Percentiles rank a stretch among this genome's conserved stretches.
phyloP scores from a whole-genome alignment of 2,797 vertebrate species.

The Microctenopoma lineatum region DNA sequence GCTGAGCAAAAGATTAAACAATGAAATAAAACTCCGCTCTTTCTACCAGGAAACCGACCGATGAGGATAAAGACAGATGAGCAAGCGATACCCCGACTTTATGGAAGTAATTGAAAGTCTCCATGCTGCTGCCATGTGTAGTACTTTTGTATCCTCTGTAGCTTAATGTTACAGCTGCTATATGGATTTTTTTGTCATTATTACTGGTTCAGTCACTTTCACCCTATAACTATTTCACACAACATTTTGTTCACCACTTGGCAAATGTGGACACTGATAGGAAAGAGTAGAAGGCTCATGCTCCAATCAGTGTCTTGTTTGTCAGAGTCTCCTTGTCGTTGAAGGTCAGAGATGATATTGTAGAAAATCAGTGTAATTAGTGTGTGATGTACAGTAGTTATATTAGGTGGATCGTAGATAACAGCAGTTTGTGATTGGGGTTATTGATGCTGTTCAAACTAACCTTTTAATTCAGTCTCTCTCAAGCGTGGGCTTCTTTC shows the following conservation, averaged over 20 bases:
- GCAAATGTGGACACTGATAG: too few species aligned
- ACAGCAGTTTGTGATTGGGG: too few species aligned
- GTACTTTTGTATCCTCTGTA: constrained; percentile 3
- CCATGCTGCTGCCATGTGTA: neutral
- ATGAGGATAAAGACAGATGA: constrained; percentile 35
- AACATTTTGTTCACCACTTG: neutral
- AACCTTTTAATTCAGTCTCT: constrained; percentile 22
- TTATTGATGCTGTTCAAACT: neutral
- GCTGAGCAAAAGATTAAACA: constrained; percentile 48
- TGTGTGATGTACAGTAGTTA: too few species aligned
- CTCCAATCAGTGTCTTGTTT: neutral
- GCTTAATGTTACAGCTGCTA: constrained; percentile 6
- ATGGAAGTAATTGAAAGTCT: constrained; percentile 29
- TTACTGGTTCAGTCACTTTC: constrained; percentile 6
- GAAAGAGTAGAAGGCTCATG: neutral
- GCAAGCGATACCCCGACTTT: constrained; percentile 25
- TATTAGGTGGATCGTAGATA: too few species aligned
- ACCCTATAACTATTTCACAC: neutral
- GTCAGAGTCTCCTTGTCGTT: neutral
- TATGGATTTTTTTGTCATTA: constrained; percentile 3
- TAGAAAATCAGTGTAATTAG: too few species aligned
- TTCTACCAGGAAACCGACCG: constrained; percentile 32
- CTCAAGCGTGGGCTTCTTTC: constrained; percentile 19
- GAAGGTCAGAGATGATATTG: too few species aligned
- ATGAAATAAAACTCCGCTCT: constrained; percentile 29